Base-by-base conservation (phyloP, 2,888 invertebrate genomes). In the Trichopoda pennipes region DNA sequence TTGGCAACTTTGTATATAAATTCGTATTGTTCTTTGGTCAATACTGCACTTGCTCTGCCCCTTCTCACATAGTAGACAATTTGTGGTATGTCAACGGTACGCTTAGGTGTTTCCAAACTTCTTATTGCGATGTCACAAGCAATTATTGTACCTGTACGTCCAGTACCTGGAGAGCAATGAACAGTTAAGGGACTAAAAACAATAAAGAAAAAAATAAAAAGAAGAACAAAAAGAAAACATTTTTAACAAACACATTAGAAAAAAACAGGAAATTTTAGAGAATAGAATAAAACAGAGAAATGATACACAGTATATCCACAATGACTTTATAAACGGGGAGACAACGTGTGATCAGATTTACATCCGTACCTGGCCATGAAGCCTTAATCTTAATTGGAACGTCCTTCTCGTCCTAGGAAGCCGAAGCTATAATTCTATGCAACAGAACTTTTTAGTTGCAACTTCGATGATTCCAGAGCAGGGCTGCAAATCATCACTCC, bases 1-100 rank as follows among this genome's bases (percentile, higher is more conserved):
- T 95, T 95, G 86, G 96, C 93, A 88, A 96, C 98, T 94, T 96
- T 96, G 91, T 98, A 98, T 84, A 98, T 95, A 92, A 97, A 97
- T 88, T 94, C 94, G 91, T 98, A 98, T 92, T 98, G 98, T 88
- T 98, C 97, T 88, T 95, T 94, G 80, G 97, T 98, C 91, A 97
- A 95, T 28, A 98, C 96, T 80, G 97, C 94, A 86, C 97, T 97
- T 58, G 97, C 97, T 16, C 98, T 92, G 89, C 98, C 97, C 87
- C 96, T 93, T 85, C 98, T 93, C 88, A 98, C 93, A 85, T 93
- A 94, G 86, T 96, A 95, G 80, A 98, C 97, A 86, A 95, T 95
- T 89, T 95, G 94, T 81, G 98, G 96, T 89, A 98, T 94, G 91
- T 98, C 97, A 17, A 96, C 95, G 69, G 93, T 93, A 80, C 96